phyloP scores from a whole-genome alignment of 2,797 vertebrate genomes.

The Spea hammondii region DNA sequence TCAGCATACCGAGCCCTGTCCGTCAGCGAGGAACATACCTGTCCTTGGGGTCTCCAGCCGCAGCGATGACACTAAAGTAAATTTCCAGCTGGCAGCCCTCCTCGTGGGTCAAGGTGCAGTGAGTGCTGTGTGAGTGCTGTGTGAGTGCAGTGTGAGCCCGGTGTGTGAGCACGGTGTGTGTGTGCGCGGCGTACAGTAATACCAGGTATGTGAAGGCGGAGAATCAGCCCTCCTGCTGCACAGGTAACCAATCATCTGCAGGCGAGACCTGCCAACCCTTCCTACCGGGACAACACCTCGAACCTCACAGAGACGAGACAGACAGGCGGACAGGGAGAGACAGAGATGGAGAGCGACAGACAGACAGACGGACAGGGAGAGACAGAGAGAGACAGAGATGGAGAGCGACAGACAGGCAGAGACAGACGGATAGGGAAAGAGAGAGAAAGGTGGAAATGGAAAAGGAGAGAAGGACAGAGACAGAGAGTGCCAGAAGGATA shows the following conservation, averaged over 20 bases:
- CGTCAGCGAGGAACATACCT: constrained; percentile 3
- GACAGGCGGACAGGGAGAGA: background rate
- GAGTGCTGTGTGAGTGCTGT: background rate
- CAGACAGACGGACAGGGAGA: no score
- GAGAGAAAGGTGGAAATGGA: no score
- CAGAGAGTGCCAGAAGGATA: no score
- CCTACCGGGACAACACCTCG: background rate
- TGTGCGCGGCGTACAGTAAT: background rate
- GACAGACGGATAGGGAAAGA: no score
- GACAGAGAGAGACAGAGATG: no score
- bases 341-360: no score
- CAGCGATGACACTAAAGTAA: background rate
- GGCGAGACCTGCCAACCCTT: background rate
- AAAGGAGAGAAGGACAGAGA: no score
- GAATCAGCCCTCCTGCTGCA: background rate
- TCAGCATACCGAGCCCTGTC: background rate
- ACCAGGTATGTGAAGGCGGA: background rate
- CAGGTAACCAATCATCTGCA: constrained; percentile 37
- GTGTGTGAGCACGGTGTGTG: background rate
- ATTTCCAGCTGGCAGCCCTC: constrained; percentile 6
- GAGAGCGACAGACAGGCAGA: no score
- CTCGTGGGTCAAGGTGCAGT: constrained; percentile 42
- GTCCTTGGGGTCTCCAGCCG: constrained; percentile 3
- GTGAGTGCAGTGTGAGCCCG: background rate
- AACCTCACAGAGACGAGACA: background rate